phyloP scores from a whole-genome alignment of 2,797 vertebrate genomes.

The Rhinogobio ventralis region DNA sequence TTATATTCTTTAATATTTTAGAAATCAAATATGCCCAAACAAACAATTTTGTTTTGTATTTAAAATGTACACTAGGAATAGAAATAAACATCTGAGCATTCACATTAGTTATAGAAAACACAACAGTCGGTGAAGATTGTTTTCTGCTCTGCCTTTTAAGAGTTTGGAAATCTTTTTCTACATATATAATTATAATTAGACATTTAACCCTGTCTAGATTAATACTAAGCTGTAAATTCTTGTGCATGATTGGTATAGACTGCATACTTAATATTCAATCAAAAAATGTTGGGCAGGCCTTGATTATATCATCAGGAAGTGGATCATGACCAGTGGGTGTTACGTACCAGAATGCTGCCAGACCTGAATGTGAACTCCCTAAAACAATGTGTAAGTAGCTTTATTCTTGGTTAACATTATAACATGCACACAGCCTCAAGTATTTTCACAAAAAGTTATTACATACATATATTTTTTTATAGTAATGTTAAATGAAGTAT shows the following conservation, averaged over 20 bases:
- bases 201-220: not conserved
- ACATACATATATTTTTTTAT: not conserved
- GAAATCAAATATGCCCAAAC: not conserved
- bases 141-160: too few species aligned
- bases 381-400: not conserved
- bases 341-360: not conserved
- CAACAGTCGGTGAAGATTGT: too few species aligned
- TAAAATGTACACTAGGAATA: too few species aligned
- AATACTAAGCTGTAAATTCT: not conserved
- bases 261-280: not conserved
- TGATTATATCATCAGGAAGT: not conserved
- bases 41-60: too few species aligned
- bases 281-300: not conserved
- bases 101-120: too few species aligned
- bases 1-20: not conserved
- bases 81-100: too few species aligned
- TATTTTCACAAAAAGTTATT: not conserved
- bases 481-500: not conserved
- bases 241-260: not conserved
- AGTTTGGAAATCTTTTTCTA: too few species aligned
- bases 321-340: not conserved
- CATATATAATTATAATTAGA: not conserved
- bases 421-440: not conserved
- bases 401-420: not conserved
- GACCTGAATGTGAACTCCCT: not conserved